phyloP scores from a whole-genome alignment of 1,140 invertebrate genomes.

The Aphaenogaster floridana region DNA sequence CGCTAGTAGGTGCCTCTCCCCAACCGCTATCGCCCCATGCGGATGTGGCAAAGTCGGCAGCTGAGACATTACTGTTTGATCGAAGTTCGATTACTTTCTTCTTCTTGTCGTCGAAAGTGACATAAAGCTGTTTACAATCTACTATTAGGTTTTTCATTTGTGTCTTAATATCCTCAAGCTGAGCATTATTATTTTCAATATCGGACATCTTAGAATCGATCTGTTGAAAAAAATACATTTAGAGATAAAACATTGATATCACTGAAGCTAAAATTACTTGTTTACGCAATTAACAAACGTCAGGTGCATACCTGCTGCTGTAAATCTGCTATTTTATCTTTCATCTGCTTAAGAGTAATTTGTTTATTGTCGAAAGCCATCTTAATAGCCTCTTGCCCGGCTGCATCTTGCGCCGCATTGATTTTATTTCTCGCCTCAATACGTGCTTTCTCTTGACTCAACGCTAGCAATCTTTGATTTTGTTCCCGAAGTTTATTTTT shows the following conservation, averaged over 20 bases:
- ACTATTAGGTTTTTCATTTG: conserved; percentile 88
- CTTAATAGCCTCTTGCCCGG: conserved; percentile 89
- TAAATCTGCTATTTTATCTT: conserved; percentile 90
- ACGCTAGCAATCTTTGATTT: conserved; percentile 92
- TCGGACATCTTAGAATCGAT: conserved; percentile 93
- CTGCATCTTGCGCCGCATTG: conserved; percentile 86
- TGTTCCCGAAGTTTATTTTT: conserved; percentile 95
- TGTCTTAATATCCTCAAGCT: conserved; percentile 91
- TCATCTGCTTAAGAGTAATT: conserved; percentile 94
- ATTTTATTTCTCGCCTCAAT: conserved; percentile 92
- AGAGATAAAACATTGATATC: conserved; percentile 16
- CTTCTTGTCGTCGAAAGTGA: conserved; percentile 88
- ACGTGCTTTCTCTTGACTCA: conserved; percentile 94
- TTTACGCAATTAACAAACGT: neutral
- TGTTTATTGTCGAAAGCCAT: conserved; percentile 93
- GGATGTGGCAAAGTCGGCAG: conserved; percentile 74
- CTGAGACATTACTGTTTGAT: conserved; percentile 44
- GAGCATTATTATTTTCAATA: conserved; percentile 93
- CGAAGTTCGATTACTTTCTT: conserved; percentile 84
- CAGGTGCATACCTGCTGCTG: conserved; percentile 87
- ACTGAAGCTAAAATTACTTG: neutral
- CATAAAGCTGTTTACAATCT: conserved; percentile 88
- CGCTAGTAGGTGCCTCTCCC: conserved; percentile 82
- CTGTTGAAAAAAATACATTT: conserved; percentile 81
- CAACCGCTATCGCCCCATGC: conserved; percentile 81